Evolutionary conservation across 2,113 vertebrate genomes (phyloP).

Genomic region (Pionites leucogaster): DNA sequence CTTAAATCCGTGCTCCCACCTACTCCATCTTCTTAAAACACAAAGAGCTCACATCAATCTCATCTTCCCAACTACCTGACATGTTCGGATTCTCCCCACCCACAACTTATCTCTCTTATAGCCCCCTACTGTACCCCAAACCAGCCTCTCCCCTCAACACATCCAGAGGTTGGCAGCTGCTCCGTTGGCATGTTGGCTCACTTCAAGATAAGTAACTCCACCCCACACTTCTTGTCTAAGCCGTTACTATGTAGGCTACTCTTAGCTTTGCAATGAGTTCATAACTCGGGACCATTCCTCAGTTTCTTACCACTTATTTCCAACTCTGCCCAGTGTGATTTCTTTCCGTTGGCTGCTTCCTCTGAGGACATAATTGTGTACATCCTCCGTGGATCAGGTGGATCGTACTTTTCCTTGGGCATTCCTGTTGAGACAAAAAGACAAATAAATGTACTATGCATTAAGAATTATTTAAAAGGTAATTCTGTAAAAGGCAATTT

Average conservation of each 20-base stretch:
- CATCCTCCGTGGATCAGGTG: conserved; percentile 98
- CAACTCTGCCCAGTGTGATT: conserved; percentile 98
- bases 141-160: not conserved
- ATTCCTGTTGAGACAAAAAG: conserved; percentile 85
- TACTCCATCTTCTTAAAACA: not conserved
- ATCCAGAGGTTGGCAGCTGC: not conserved
- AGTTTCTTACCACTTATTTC: conserved; percentile 94
- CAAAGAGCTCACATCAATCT: not conserved
- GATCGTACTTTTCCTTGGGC: conserved; percentile 99
- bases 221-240: not conserved
- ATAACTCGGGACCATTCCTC: not conserved
- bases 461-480: not conserved
- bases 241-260: fast-evolving
- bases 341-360: conserved; percentile 96
- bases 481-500: not conserved
- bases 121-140: not conserved
- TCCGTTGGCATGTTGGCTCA: fast-evolving
- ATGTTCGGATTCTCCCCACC: not conserved
- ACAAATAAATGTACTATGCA: not conserved
- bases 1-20: not conserved
- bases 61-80: not conserved
- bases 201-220: not conserved
- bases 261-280: not conserved
- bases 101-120: not conserved
- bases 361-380: conserved; percentile 99